A percentile compares a stretch with the other conserved stretches of the same genome.
Conservation (phyloP, 2,888 invertebrate species). For the Syrista parreyssii region DNA sequence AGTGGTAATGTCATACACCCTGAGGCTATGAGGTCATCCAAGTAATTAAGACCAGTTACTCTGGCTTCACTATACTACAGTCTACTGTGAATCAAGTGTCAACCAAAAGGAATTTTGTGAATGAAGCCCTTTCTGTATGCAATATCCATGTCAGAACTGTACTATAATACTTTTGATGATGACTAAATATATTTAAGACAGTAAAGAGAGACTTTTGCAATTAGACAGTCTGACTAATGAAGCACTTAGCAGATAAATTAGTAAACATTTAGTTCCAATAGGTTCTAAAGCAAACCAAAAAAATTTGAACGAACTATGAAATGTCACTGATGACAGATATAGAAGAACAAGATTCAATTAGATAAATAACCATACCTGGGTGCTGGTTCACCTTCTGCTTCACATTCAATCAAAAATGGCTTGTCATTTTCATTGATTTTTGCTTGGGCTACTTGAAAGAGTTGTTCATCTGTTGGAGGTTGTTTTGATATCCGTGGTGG, state of each 20-base stretch:
- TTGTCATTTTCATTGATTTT: constrained; percentile 88
- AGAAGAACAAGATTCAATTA: neutral
- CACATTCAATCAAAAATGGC: constrained; percentile 95
- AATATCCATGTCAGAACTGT: neutral
- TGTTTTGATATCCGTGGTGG: constrained; percentile 94
- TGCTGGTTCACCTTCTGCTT: constrained; percentile 94
- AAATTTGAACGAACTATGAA: neutral
- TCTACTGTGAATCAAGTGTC: constrained; percentile 23
- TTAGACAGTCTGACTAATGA: neutral
- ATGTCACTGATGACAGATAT: neutral
- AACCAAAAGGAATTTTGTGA: constrained; percentile 28
- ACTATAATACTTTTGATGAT: neutral
- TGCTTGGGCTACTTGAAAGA: constrained; percentile 87
- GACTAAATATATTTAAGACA: neutral
- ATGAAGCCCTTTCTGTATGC: constrained; percentile 16
- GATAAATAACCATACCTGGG: constrained; percentile 75
- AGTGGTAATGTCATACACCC: constrained; percentile 58
- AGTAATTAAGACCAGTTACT: constrained; percentile 64
- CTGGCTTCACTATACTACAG: constrained; percentile 45
- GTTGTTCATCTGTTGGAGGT: constrained; percentile 89
- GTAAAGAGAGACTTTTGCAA: neutral
- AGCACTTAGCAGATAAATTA: neutral
- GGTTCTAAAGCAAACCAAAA: neutral
- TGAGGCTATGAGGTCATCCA: constrained; percentile 62
- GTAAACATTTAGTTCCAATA: neutral